A percentile compares a stretch with the other conserved stretches of the same genome.
Evolutionary conservation across 2,888 invertebrate genomes (phyloP).

Genomic region (Tortrix viridana): DNA sequence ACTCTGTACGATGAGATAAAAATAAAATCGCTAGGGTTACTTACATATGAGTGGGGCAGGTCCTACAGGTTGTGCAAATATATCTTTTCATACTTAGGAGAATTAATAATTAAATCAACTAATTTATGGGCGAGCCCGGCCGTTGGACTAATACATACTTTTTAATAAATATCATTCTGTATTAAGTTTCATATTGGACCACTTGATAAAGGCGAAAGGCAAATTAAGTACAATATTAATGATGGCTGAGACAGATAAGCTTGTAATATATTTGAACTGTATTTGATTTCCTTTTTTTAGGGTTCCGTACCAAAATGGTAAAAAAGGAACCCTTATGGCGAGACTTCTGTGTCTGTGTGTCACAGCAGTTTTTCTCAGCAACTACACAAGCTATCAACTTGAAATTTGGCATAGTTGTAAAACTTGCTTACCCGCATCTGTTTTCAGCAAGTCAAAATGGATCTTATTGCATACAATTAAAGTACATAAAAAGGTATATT

Average conservation of each 20-base stretch:
- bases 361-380: too few species aligned
- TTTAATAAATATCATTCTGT: conserved; percentile 66
- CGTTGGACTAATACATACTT: conserved; percentile 64
- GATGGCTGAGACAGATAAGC: conserved; percentile 14
- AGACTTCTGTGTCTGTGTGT: too few species aligned
- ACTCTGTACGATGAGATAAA: conserved; percentile 67
- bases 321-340: too few species aligned
- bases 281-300: too few species aligned
- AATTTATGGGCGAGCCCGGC: conserved; percentile 65
- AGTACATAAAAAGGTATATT: too few species aligned
- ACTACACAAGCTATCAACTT: too few species aligned
- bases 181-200: conserved; percentile 57
- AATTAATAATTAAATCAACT: conserved; percentile 81
- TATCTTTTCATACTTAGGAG: conserved; percentile 76
- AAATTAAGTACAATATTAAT: conserved; percentile 30
- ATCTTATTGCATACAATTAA: too few species aligned
- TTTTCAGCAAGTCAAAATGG: too few species aligned
- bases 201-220: conserved; percentile 18
- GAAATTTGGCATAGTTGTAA: too few species aligned
- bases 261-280: conserved; percentile 9
- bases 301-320: too few species aligned
- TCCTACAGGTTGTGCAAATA: conserved; percentile 76
- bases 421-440: too few species aligned
- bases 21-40: conserved; percentile 80
- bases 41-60: conserved; percentile 72